phyloP scores from a whole-genome alignment of 2,797 vertebrate genomes.

The Furcifer pardalis region DNA sequence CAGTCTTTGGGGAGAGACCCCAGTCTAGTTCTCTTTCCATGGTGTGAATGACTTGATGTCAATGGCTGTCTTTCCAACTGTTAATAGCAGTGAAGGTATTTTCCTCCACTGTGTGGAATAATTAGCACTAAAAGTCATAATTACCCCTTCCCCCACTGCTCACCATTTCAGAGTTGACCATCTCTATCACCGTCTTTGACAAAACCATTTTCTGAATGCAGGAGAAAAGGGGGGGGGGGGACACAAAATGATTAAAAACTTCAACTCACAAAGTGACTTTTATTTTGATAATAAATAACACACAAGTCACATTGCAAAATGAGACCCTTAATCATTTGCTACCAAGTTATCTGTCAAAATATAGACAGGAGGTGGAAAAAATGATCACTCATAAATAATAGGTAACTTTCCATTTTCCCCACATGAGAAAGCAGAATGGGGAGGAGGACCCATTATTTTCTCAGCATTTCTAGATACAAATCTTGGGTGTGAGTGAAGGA shows the following conservation, averaged over 20 bases:
- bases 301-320: slow-evolving; percentile 77
- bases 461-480: slow-evolving; percentile 47
- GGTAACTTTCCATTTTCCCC: slow-evolving; percentile 65
- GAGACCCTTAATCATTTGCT: slow-evolving; percentile 73
- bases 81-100: slow-evolving; percentile 38
- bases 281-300: slow-evolving; percentile 78
- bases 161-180: slow-evolving; percentile 49
- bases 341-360: slow-evolving; percentile 76
- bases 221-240: slow-evolving; percentile 38
- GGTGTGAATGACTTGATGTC: background rate
- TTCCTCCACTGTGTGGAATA: slow-evolving; percentile 62
- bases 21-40: background rate
- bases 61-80: slow-evolving; percentile 10
- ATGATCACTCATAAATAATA: slow-evolving; percentile 74
- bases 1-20: background rate
- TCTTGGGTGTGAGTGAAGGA: background rate
- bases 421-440: slow-evolving; percentile 38
- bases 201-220: slow-evolving; percentile 67
- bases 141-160: slow-evolving; percentile 58
- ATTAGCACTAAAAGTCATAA: slow-evolving; percentile 66
- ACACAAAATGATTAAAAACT: slow-evolving; percentile 71
- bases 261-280: slow-evolving; percentile 77
- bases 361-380: slow-evolving; percentile 64
- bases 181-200: slow-evolving; percentile 55
- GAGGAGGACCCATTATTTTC: slow-evolving; percentile 50